These are phyloP conservation scores for Chaetops frenatus DNA, from an alignment of 2,113 vertebrate species.

Conservation along the genomic window DNA sequence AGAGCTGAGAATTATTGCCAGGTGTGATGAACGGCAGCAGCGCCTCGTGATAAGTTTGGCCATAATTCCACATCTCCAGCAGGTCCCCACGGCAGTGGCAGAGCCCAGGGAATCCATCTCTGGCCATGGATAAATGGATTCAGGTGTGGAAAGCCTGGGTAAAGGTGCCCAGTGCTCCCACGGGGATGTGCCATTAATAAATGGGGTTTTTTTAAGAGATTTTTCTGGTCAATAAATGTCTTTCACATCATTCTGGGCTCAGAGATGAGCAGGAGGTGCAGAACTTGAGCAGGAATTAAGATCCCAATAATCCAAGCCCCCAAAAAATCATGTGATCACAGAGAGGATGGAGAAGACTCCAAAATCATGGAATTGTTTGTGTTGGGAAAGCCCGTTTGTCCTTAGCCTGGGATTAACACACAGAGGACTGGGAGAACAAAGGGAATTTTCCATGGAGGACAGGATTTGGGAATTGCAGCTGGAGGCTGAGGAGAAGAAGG, in stretches of 20 bases:
- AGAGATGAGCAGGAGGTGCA: background rate
- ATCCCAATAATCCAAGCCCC: background rate
- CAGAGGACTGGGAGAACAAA: background rate
- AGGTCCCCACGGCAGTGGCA: conserved; percentile 40
- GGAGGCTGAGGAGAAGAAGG: background rate
- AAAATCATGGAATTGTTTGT: background rate
- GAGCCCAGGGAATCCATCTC: conserved; percentile 65
- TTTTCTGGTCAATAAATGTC: background rate
- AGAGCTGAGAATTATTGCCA: conserved; percentile 43
- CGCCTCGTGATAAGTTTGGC: conserved; percentile 48
- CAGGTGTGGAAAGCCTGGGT: background rate
- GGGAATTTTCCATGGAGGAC: background rate
- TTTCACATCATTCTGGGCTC: background rate
- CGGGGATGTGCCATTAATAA: background rate
- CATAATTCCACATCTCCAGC: conserved; percentile 64
- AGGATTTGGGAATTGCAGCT: background rate
- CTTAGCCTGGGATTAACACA: background rate
- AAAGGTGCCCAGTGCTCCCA: background rate
- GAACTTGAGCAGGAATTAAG: background rate
- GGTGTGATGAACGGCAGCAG: conserved; percentile 45
- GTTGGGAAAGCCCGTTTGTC: background rate
- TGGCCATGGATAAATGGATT: conserved; percentile 49
- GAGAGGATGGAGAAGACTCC: background rate
- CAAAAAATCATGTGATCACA: background rate
- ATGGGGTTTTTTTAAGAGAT: background rate